These are phyloP conservation scores for Sycophaga agraensis DNA, from an alignment of 1,140 invertebrate species.

Conservation along the genomic window DNA sequence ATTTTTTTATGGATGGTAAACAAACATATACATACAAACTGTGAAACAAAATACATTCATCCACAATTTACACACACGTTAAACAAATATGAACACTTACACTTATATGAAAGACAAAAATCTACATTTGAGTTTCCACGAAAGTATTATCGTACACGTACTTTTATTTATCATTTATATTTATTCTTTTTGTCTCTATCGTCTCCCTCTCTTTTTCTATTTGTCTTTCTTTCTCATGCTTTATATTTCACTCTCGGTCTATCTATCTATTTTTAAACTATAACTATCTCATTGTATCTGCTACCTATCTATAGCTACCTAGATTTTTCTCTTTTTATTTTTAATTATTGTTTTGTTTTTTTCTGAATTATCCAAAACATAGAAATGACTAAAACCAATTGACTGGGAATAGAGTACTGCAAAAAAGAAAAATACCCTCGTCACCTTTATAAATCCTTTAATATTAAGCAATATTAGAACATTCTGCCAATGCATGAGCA, in stretches of 20 bases:
- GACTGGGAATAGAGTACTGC: constrained; percentile 1
- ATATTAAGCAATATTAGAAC: constrained; percentile 24
- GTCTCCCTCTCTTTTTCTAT: constrained; percentile 4
- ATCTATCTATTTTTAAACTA: too few relatives aligned
- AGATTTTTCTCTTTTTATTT: constrained; percentile 15
- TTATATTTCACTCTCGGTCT: too few relatives aligned
- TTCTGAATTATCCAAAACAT: constrained; percentile 1
- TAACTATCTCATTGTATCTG: constrained; percentile 26
- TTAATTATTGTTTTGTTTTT: constrained; percentile 18
- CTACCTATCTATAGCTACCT: constrained; percentile 15
- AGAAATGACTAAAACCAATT: background rate
- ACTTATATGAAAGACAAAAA: constrained; percentile 28
- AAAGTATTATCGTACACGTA: constrained; percentile 24
- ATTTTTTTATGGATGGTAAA: background rate
- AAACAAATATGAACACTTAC: constrained; percentile 21
- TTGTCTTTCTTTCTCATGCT: constrained; percentile 30
- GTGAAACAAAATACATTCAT: constrained; percentile 26
- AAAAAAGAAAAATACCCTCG: constrained; percentile 21
- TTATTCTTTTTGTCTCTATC: constrained; percentile 25
- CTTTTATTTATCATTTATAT: constrained; percentile 27
- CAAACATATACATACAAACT: background rate
- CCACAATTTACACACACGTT: constrained; percentile 8
- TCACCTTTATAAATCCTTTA: constrained; percentile 14
- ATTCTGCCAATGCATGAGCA: constrained; percentile 39
- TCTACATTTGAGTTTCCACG: constrained; percentile 19